phyloP scores from a whole-genome alignment of 2,888 invertebrate genomes.

The Eilema caniola region DNA sequence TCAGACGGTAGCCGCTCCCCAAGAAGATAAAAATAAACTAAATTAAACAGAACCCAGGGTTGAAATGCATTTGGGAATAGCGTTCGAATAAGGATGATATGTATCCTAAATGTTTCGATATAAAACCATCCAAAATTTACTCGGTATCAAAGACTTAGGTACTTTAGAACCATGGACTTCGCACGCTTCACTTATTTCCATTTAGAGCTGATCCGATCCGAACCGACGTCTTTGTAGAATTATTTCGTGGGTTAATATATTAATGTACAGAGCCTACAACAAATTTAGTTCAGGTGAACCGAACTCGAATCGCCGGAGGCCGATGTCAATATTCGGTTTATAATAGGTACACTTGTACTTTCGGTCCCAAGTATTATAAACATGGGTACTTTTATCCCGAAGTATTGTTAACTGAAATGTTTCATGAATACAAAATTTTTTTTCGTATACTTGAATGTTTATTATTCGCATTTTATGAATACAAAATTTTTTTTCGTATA shows the following conservation, averaged over 20 bases:
- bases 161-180: neutral
- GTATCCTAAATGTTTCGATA: neutral
- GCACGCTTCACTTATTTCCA: neutral
- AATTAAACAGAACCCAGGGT: no score
- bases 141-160: neutral
- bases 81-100: neutral
- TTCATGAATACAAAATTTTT: constrained; percentile 24
- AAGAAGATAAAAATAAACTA: neutral
- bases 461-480: constrained; percentile 31
- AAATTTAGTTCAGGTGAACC: constrained; percentile 38
- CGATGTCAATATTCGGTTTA: neutral
- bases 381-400: neutral
- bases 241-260: neutral
- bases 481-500: constrained; percentile 26
- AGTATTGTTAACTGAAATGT: constrained; percentile 36
- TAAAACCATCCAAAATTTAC: neutral
- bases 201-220: neutral
- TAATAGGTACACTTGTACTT: neutral
- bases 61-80: no score
- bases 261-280: neutral
- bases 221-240: neutral
- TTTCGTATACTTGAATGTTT: constrained; percentile 20
- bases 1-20: neutral
- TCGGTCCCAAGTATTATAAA: constrained; percentile 9
- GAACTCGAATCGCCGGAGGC: constrained; percentile 38